Percentiles rank a stretch among this genome's conserved stretches.
Conservation (phyloP, 2,797 vertebrate genomes). For the Pitangus sulphuratus region DNA sequence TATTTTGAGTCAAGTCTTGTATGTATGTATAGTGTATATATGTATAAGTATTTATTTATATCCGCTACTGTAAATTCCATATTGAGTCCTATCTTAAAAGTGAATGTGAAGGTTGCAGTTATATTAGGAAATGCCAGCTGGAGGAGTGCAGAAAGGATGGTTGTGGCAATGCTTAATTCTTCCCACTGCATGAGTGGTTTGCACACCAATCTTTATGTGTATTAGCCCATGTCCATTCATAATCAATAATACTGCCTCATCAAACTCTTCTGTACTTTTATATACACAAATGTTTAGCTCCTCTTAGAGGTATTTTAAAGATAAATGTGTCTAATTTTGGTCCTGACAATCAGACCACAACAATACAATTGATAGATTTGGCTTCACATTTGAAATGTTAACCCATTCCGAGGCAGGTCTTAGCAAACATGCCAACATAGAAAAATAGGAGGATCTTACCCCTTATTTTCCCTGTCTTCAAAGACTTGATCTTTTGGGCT, state of each 20-base stretch:
- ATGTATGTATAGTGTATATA: too few relatives aligned
- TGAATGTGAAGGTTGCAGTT: not conserved
- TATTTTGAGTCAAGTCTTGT: not conserved
- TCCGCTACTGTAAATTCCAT: not conserved
- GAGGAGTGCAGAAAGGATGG: not conserved
- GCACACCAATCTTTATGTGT: not conserved
- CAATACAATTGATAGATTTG: not conserved
- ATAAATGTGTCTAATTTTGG: conserved; percentile 11
- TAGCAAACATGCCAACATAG: not conserved
- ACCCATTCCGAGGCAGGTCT: not conserved
- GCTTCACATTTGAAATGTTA: not conserved
- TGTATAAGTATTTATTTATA: not conserved
- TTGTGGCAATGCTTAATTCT: not conserved
- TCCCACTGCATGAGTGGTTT: fast-evolving
- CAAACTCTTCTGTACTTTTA: not conserved
- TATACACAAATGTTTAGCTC: not conserved
- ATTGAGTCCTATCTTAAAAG: not conserved
- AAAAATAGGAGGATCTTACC: not conserved
- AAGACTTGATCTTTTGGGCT: not conserved
- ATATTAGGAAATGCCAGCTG: not conserved
- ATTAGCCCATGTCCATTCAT: not conserved
- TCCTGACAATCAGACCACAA: not conserved
- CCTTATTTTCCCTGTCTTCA: not conserved
- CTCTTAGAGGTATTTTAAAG: not conserved
- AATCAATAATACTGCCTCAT: not conserved